Base-by-base conservation (phyloP, 2,888 invertebrate genomes). In the Gisinianus flammeolus region DNA sequence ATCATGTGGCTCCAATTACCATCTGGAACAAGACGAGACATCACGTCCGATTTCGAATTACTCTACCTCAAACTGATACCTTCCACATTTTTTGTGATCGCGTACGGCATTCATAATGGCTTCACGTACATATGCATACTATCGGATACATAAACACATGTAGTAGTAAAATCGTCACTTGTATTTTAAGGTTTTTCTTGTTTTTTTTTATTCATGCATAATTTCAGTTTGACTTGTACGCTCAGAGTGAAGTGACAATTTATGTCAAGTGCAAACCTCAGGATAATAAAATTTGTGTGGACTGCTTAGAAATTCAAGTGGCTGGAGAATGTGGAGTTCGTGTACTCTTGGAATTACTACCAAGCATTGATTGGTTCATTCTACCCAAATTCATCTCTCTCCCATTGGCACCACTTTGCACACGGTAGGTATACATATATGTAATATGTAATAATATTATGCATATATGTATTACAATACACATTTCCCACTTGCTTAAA, bases 1-100 rank as follows among this genome's bases (percentile, higher is more conserved):
- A 28, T 16, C 75, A 54, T 16, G 54, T 67, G 24, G 56, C 19
- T 8, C 31, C 68, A 1, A 31, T 76, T 6, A 19, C 28, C 4
- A 22, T 76, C 24, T 76, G 66, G 56, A 76, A 76, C 52, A 76
- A 76, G 44, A 76, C 67, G 4, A 68, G 56, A 24, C n/a, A 67
- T 12, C 6, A n/a, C n/a, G 54, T 76, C 6, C 12, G 66, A 52
- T 67, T 76, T 19, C 22, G 30, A 28, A 16, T 76, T 6, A 12
- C 35, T 5, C 54, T 30, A 8, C 75, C 75, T 30, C 75, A 76
- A 31, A 67, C 75, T 8, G 56, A 76, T 30, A 30, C 26, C 12
- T 76, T 76, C 24, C 52, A 52, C 10, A 33, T 76, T 0, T 66
- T 44, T 30, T 54, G 24, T 28, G 52, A 76, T 16, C 67, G 68